Percentiles rank a stretch among this genome's conserved stretches.
phyloP scores from a whole-genome alignment of 2,888 invertebrate species.

The Acleris emargana region DNA sequence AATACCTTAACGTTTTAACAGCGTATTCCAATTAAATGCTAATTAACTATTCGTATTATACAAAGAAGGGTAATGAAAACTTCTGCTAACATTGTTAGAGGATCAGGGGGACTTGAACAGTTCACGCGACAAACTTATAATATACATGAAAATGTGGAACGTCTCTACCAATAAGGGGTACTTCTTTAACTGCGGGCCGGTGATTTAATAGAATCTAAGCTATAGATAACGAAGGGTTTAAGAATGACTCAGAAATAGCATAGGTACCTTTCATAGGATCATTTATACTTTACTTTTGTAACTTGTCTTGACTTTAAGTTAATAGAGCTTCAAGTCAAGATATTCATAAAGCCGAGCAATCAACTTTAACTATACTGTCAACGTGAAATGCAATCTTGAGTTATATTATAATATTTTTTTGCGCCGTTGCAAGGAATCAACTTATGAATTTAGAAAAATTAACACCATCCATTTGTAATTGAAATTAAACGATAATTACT shows the following conservation, averaged over 20 bases:
- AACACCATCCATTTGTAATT: no score
- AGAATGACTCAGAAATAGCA: not conserved
- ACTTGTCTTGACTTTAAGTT: no score
- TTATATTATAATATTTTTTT: no score
- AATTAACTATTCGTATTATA: slow-evolving; percentile 67
- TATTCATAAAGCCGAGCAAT: no score
- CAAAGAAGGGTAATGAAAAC: slow-evolving; percentile 62
- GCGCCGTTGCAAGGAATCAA: no score
- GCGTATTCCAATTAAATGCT: slow-evolving; percentile 60
- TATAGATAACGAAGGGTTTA: not conserved
- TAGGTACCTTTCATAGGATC: no score
- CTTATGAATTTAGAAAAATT: no score
- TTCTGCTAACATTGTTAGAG: slow-evolving; percentile 67
- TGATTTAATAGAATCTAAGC: slow-evolving; percentile 2
- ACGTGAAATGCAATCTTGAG: no score
- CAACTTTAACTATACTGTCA: no score
- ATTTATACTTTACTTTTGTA: no score
- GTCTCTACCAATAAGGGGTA: slow-evolving; percentile 60
- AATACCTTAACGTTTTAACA: slow-evolving; percentile 32
- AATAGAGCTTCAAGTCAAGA: no score
- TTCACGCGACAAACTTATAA: slow-evolving; percentile 61
- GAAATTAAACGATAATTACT: no score
- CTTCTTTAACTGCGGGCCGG: slow-evolving; percentile 43
- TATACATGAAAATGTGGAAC: slow-evolving; percentile 66
- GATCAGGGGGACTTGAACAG: slow-evolving; percentile 60